Evolutionary conservation across 2,888 invertebrate species (phyloP), one percentile per base, ranked within the genome.

Genomic region (Scaptomyza caliginosa): DNA sequence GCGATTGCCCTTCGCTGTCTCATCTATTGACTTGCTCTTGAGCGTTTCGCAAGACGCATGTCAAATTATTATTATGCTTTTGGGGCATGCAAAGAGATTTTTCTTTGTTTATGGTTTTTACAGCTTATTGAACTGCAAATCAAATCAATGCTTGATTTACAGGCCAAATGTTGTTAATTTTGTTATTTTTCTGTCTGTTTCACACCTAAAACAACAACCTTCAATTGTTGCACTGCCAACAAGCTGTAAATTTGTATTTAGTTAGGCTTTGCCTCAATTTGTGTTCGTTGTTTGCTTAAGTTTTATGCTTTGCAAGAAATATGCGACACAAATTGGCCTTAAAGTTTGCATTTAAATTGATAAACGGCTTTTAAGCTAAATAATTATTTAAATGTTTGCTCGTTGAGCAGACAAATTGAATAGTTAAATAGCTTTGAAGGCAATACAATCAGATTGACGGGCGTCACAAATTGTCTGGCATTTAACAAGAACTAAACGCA

Each of bases 401-500:
- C 49, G 48, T 19, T 45, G 24, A 46, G 16, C 42, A 21, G 45
- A 32, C 51, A 40, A 63, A 67, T 63, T 67, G 59, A 74, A 74
- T 67, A 24, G 64, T 34, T 6, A 48, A 74, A 74, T 63, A 21
- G 55, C 38, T 11, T 48, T 54, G 43, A 63, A 58, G 49, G 52
- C 30, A 24, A 34, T n/a, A 83, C 69, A 83, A 84, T 69, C 30
- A 17, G 38, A 82, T 64, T 43, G 62, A 51, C 63, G 57, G 82
- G 82, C 82, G 63, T 71, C 67, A 67, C 78, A 57, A 84, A 79
- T 72, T 56, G 65, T 30, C n/a, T 51, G 8, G 38, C 39, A 36
- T 42, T 39, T 40, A 59, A 60, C 50, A 56, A 64, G 59, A 74
- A 72, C 42, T 10, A 56, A 55, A 49, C 38, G 39, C 46, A 43